Base-by-base conservation (phyloP, 1,140 invertebrate genomes). In the Calosoma granatense region DNA sequence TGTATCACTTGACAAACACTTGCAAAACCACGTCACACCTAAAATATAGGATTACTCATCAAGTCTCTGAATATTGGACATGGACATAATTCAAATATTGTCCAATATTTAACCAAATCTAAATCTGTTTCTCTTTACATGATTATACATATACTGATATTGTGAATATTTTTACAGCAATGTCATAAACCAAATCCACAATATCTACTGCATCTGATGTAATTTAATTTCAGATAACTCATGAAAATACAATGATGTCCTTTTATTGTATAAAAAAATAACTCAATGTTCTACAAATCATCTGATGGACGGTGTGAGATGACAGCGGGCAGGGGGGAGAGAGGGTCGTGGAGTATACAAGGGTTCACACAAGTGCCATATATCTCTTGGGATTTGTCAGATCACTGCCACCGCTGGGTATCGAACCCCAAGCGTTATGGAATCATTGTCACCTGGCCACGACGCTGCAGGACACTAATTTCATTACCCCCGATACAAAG, bases 401-500 rank as follows among this genome's bases (percentile, higher is more conserved):
- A 30, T 30, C 26, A 30, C 26, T 21, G 51, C 47, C 55, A 47
- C 36, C 56, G 52, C 51, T 23, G 52, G 51, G 39, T 20, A 20
- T 51, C 20, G 56, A 23, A 22, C 20, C 39, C 15, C 17, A 52
- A 54, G 55, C 56, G 59, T 56, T 54, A 56, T 54, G 51, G 51
- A 26, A 52, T 43, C 52, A 26, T 23, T 57, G 56, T 39, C 41
- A 47, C 41, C 41, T 47, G 41, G 41, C 55, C 17, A 30, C 23
- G 20, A 60, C 61, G 61, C 61, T 54, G 51, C 61, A 55, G 60
- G 62, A 55, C 39, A 56, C 57, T 63, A 61, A 63, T 63, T 63
- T 56, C 58, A 63, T 63, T 61, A 63, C 61, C 56, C 59, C 30
- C 58, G 23, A 47, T 55, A 63, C 60, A 63, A 60, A 63, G 62